These are phyloP conservation scores for Felis chaus DNA, from an alignment of 2,113 vertebrate genomes.

Conservation along the genomic window DNA sequence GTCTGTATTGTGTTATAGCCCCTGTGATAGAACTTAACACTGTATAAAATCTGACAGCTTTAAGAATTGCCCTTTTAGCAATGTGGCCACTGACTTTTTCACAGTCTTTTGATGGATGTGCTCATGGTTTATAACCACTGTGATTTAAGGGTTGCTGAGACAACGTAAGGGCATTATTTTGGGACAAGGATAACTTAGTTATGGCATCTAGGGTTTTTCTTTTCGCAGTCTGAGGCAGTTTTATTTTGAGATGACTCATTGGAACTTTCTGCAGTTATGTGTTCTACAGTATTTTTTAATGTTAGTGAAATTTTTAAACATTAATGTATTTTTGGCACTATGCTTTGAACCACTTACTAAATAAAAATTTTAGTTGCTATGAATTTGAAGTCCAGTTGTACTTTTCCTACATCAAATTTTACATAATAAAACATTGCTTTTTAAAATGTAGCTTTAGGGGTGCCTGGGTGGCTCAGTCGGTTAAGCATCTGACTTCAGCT, in stretches of 20 bases:
- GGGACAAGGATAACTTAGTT: not conserved
- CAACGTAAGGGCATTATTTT: not conserved
- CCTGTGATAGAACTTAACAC: slow-evolving; percentile 34
- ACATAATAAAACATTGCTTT: slow-evolving; percentile 64
- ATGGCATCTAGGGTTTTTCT: not conserved
- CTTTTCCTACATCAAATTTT: slow-evolving; percentile 71
- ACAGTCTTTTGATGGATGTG: slow-evolving; percentile 68
- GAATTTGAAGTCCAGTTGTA: slow-evolving; percentile 63
- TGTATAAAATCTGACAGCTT: not conserved
- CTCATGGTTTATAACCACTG: slow-evolving; percentile 50
- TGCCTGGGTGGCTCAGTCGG: too few relatives aligned
- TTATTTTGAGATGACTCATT: slow-evolving; percentile 47
- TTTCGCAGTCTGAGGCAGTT: slow-evolving; percentile 50
- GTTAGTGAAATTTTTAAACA: slow-evolving; percentile 64
- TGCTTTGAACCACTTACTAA: slow-evolving; percentile 70
- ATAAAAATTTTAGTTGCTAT: slow-evolving; percentile 68
- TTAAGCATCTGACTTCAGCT: too few relatives aligned
- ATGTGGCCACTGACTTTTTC: slow-evolving; percentile 63
- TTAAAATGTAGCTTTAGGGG: not conserved
- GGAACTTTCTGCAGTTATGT: slow-evolving; percentile 38
- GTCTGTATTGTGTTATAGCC: not conserved
- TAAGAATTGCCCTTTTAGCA: slow-evolving; percentile 26
- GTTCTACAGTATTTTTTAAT: slow-evolving; percentile 55
- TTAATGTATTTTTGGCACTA: slow-evolving; percentile 75
- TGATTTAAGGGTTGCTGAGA: not conserved